Evolutionary conservation across 1,140 invertebrate genomes (phyloP).

Genomic region (Amphibalanus amphitrite): DNA sequence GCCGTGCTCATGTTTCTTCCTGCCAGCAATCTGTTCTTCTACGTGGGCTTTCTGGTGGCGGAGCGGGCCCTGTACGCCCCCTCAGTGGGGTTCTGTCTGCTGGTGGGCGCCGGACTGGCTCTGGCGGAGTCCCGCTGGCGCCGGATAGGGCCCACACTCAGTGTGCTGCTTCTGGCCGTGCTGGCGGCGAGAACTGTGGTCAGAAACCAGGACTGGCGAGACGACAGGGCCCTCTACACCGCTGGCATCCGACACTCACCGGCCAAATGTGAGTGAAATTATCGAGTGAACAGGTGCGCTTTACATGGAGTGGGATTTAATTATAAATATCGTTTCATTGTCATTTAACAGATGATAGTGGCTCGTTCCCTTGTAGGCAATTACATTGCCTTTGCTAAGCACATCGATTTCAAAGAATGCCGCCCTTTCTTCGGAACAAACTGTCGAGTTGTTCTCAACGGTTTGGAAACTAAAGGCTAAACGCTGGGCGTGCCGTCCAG

Average conservation of each 20-base stretch:
- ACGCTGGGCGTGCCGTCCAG: too few relatives aligned
- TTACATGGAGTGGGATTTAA: too few relatives aligned
- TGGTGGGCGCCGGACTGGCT: constrained; percentile 50
- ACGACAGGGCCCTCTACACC: background rate
- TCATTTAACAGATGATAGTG: too few relatives aligned
- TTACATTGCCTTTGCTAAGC: too few relatives aligned
- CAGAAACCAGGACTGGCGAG: background rate
- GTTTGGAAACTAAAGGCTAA: too few relatives aligned
- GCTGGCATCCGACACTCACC: background rate
- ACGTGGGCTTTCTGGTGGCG: constrained; percentile 77
- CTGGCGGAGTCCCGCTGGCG: background rate
- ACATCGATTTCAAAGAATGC: too few relatives aligned
- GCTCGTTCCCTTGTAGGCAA: too few relatives aligned
- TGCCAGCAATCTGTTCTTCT: constrained; percentile 68
- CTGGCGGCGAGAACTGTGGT: background rate
- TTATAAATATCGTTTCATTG: too few relatives aligned
- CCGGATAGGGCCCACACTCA: background rate
- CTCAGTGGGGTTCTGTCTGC: constrained; percentile 80
- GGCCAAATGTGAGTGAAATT: background rate
- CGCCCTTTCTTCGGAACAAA: too few relatives aligned
- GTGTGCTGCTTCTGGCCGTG: background rate
- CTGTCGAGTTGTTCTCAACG: too few relatives aligned
- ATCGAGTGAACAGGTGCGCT: too few relatives aligned
- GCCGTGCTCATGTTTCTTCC: constrained; percentile 33
- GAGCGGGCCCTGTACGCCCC: constrained; percentile 80